phyloP scores from a whole-genome alignment of 2,113 vertebrate species.

The Uria aalge region DNA sequence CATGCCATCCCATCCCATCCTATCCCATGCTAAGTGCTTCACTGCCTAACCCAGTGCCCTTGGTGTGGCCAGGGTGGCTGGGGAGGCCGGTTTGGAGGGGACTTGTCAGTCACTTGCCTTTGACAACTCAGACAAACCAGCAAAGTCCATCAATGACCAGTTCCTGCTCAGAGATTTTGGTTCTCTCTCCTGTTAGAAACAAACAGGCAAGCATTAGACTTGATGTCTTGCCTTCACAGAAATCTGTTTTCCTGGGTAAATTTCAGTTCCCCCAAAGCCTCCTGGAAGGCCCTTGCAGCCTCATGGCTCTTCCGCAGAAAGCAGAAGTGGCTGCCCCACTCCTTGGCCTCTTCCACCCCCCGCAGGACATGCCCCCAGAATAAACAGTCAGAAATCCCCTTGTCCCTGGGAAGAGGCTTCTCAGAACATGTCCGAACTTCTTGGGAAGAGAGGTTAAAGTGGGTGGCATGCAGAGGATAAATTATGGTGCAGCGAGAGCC shows the following conservation, averaged over 20 bases:
- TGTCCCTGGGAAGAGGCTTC: background rate
- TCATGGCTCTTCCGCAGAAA: background rate
- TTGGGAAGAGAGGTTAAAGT: background rate
- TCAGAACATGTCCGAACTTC: accelerated
- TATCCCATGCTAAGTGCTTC: background rate
- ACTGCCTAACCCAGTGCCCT: background rate
- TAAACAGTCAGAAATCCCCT: background rate
- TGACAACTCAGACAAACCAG: background rate
- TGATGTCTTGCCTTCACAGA: too few relatives aligned
- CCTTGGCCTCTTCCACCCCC: accelerated
- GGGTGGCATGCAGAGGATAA: background rate
- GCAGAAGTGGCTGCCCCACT: background rate
- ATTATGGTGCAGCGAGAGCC: accelerated
- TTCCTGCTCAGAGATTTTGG: background rate
- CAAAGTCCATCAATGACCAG: accelerated
- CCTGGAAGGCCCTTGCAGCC: background rate
- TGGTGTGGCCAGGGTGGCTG: background rate
- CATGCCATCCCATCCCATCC: background rate
- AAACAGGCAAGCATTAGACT: background rate
- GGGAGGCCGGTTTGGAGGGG: background rate
- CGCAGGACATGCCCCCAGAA: accelerated
- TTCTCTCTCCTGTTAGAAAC: background rate
- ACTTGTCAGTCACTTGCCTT: background rate
- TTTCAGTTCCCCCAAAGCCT: background rate
- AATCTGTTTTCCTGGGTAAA: background rate